A percentile compares a stretch with the other conserved stretches of the same genome.
These are phyloP conservation scores for Sarotherodon lohbergeri DNA, from an alignment of 2,113 vertebrate species.

Conservation along the genomic window DNA sequence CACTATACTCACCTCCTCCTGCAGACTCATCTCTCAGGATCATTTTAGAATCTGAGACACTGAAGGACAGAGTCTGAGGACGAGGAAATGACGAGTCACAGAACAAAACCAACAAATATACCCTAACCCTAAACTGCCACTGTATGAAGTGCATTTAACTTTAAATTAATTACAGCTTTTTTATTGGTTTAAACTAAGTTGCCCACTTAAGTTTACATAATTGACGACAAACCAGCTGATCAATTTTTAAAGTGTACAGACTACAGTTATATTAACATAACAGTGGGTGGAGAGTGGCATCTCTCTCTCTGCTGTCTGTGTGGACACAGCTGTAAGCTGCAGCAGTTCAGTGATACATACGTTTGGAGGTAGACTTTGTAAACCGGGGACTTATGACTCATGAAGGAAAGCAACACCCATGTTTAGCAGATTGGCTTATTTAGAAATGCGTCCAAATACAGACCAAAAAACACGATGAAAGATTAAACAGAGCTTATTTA, in stretches of 20 bases:
- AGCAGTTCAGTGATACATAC: neutral
- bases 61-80: neutral
- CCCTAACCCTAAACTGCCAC: neutral
- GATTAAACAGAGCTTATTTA: neutral
- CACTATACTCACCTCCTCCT: neutral
- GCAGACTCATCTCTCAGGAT: neutral
- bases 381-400: no score
- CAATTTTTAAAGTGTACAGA: neutral
- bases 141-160: neutral
- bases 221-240: no score
- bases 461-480: neutral
- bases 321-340: neutral
- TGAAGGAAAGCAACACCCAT: neutral
- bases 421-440: neutral
- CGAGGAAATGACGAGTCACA: neutral
- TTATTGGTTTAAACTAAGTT: no score
- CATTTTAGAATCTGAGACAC: neutral
- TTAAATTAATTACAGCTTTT: neutral
- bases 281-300: neutral
- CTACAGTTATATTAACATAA: neutral
- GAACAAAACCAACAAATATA: neutral
- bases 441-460: neutral
- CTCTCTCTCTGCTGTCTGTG: neutral
- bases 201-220: no score
- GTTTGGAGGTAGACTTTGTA: neutral